phyloP scores from a whole-genome alignment of 1,140 invertebrate species.

The Drosophila melanica region DNA sequence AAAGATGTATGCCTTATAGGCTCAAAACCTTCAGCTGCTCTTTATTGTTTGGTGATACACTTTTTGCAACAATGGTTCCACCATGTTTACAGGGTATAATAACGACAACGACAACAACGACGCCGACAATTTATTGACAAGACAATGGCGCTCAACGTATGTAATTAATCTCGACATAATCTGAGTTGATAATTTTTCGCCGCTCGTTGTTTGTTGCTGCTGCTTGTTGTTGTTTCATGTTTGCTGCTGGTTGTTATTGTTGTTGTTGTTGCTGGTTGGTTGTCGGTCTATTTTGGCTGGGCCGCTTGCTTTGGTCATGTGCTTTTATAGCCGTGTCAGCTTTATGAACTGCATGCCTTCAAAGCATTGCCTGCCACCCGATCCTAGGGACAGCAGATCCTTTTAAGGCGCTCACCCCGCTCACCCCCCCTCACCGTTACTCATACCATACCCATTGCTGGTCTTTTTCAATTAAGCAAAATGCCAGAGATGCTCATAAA shows the following conservation, averaged over 20 bases:
- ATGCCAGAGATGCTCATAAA: constrained; percentile 79
- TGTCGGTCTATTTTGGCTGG: constrained; percentile 72
- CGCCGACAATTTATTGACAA: constrained; percentile 81
- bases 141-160: constrained; percentile 81
- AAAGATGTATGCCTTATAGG: not conserved
- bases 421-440: no score
- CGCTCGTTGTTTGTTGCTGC: constrained; percentile 58
- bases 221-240: constrained; percentile 27
- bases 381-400: constrained; percentile 68
- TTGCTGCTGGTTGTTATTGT: constrained; percentile 27
- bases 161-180: constrained; percentile 82
- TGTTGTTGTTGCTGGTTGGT: constrained; percentile 27
- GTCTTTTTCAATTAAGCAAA: constrained; percentile 80
- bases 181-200: constrained; percentile 81
- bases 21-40: no score
- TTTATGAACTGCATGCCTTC: constrained; percentile 68
- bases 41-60: not conserved
- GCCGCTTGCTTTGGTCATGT: constrained; percentile 72
- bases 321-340: constrained; percentile 76
- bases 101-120: constrained; percentile 49
- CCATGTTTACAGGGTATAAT: constrained; percentile 18
- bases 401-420: constrained; percentile 60
- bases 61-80: not conserved
- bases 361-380: constrained; percentile 34
- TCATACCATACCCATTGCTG: constrained; percentile 44